Percentiles rank a stretch among this genome's conserved stretches.
Conservation (phyloP, 2,113 vertebrate genomes). For the Anarhynchus alexandrinus region DNA sequence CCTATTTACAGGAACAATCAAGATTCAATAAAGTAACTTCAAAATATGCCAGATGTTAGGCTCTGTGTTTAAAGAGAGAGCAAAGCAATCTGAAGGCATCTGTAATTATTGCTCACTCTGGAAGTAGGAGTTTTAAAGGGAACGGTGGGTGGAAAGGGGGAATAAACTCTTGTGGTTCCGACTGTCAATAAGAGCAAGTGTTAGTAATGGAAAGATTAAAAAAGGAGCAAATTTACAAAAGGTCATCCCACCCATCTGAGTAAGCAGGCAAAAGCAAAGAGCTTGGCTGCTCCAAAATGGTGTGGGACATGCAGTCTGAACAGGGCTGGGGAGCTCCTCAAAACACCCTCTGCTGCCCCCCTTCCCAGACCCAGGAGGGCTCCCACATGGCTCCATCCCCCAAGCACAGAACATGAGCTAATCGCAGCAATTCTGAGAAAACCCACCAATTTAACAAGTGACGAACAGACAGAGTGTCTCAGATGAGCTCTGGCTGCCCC, state of each 20-base stretch:
- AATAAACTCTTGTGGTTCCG: not conserved
- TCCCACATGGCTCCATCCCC: not conserved
- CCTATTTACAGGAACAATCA: not conserved
- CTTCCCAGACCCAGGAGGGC: not conserved
- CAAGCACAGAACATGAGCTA: not conserved
- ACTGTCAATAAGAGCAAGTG: not conserved
- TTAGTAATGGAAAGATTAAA: conserved; percentile 3
- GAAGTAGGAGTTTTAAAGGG: not conserved
- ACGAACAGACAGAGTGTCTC: not conserved
- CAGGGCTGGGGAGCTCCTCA: not conserved
- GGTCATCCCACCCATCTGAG: conserved; percentile 9
- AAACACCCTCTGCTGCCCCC: not conserved
- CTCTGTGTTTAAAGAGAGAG: not conserved
- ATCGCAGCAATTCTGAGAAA: not conserved
- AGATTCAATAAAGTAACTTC: conserved; percentile 8
- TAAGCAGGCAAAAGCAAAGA: not conserved
- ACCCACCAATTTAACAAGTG: not conserved
- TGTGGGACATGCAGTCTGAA: not conserved
- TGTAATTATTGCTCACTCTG: not conserved
- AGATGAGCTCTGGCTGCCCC: not conserved
- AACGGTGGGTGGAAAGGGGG: conserved; percentile 1
- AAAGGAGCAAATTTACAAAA: not conserved
- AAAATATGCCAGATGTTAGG: conserved; percentile 44
- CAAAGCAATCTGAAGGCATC: not conserved
- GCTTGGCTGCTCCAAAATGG: not conserved